phyloP scores from a whole-genome alignment of 35 echinoderm and acorn worm species.

The Strongylocentrotus purpuratus region DNA sequence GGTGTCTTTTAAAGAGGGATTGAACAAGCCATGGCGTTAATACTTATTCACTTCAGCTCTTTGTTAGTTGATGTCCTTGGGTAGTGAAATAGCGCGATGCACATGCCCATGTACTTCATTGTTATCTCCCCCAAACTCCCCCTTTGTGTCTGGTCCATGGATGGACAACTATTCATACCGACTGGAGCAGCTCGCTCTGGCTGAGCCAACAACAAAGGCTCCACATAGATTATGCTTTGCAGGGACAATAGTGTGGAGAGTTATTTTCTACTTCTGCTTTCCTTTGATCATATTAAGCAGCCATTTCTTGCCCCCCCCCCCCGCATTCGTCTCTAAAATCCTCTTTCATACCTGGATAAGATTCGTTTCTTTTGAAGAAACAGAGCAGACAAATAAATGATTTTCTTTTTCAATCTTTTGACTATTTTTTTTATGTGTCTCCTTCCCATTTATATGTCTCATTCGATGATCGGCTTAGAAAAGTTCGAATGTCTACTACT shows the following conservation, averaged over 20 bases:
- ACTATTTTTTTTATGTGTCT: background rate
- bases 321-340: background rate
- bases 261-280: background rate
- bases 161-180: background rate
- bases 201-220: background rate
- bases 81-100: slow-evolving; percentile 17
- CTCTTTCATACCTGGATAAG: background rate
- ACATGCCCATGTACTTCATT: slow-evolving; percentile 52
- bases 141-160: background rate
- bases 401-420: background rate
- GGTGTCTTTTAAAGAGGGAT: background rate
- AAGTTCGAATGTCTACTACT: background rate
- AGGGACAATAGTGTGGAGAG: background rate
- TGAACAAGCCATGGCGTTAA: background rate
- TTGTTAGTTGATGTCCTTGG: background rate
- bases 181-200: background rate
- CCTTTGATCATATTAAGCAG: background rate
- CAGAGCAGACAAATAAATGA: background rate
- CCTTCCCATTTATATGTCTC: background rate
- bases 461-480: background rate
- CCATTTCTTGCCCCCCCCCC: background rate
- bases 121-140: slow-evolving; percentile 21
- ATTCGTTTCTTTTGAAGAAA: background rate
- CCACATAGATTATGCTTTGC: background rate
- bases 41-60: background rate